These are phyloP conservation scores for Drosophila parthenogenetica DNA, from an alignment of 2,888 invertebrate genomes.

Conservation along the genomic window DNA sequence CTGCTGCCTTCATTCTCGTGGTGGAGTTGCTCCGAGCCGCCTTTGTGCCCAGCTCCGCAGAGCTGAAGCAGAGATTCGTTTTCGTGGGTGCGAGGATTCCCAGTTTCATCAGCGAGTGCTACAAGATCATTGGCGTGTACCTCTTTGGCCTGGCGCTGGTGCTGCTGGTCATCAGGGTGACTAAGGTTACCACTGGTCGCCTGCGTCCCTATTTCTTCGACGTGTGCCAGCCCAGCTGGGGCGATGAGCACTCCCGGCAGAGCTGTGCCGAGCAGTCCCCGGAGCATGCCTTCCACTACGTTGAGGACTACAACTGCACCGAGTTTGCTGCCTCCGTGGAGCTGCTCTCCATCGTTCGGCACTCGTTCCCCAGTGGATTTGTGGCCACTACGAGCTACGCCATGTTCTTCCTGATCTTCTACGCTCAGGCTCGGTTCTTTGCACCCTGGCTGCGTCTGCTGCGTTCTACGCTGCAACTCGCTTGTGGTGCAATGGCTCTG, in stretches of 20 bases:
- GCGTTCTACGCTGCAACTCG: conserved; percentile 67
- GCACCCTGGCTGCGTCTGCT: conserved; percentile 64
- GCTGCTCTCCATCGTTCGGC: conserved; percentile 66
- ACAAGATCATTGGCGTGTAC: conserved; percentile 76
- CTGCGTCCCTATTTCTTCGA: conserved; percentile 78
- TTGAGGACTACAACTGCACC: conserved; percentile 67
- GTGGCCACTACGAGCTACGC: conserved; percentile 68
- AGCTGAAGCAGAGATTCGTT: conserved; percentile 67
- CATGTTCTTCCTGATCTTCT: conserved; percentile 74
- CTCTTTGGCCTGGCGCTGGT: conserved; percentile 76
- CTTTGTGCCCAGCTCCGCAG: conserved; percentile 49
- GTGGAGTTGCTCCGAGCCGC: conserved; percentile 79
- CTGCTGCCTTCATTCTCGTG: conserved; percentile 69
- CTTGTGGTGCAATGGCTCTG: conserved; percentile 46
- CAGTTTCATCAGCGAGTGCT: conserved; percentile 79
- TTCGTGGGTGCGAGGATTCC: conserved; percentile 77
- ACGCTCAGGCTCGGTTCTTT: conserved; percentile 73
- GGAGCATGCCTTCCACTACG: conserved; percentile 40
- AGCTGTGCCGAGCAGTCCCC: conserved; percentile 30
- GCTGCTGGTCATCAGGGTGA: conserved; percentile 55
- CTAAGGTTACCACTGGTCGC: conserved; percentile 67
- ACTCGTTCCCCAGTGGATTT: conserved; percentile 78
- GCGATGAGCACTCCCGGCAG: conserved; percentile 20
- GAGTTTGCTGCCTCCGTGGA: conserved; percentile 70
- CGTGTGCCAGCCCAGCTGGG: conserved; percentile 76